Evolutionary conservation across 2,113 vertebrate genomes (phyloP).

Genomic region (Fulica atra): DNA sequence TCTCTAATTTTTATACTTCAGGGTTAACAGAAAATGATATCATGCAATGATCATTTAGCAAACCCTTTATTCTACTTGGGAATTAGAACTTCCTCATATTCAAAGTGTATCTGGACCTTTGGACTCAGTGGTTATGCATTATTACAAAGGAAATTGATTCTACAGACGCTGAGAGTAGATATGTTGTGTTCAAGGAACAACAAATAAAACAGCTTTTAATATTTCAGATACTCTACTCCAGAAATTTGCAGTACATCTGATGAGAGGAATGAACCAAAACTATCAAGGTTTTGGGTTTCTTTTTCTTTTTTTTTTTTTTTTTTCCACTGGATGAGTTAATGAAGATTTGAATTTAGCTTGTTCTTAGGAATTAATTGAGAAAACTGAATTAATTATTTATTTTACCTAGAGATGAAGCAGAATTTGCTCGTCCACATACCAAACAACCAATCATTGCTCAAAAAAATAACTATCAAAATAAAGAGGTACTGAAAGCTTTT

Average conservation of each 20-base stretch:
- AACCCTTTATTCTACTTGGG: not conserved
- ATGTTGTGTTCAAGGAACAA: not conserved
- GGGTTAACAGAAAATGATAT: not conserved
- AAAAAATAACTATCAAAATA: not conserved
- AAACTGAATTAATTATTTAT: not conserved
- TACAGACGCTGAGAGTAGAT: rapidly evolving
- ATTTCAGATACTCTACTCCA: not conserved
- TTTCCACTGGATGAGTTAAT: not conserved
- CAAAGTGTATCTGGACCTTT: not conserved
- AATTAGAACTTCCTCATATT: not conserved
- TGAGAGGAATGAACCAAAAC: not conserved
- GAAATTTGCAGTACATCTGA: not conserved
- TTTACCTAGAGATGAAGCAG: not conserved
- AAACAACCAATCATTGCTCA: not conserved
- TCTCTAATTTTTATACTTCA: not conserved
- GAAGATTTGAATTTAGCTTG: not conserved
- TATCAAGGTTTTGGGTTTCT: not conserved
- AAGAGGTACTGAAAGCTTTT: not conserved
- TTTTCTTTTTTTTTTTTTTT: not conserved
- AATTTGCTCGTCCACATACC: not conserved
- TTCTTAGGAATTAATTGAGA: not conserved
- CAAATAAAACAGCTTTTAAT: not conserved
- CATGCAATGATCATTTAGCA: not conserved
- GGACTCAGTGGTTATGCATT: not conserved
- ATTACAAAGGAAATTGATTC: not conserved